Conservation (phyloP, 2,797 vertebrate genomes). For the Sciurus carolinensis region DNA sequence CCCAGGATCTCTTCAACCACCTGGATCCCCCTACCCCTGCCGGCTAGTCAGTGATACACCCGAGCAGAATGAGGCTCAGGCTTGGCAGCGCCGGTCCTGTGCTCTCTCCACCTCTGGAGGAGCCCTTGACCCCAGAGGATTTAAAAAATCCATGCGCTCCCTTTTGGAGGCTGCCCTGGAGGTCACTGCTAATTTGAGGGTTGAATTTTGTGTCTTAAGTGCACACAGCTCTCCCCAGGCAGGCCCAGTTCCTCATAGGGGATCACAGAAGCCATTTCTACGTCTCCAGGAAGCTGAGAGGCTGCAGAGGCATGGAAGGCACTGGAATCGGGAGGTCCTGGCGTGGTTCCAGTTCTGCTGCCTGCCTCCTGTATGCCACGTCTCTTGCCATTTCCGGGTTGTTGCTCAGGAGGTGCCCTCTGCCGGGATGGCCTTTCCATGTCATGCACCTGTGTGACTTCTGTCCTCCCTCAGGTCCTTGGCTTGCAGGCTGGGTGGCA, state of each 20-base stretch:
- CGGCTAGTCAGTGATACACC: not conserved
- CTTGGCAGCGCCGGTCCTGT: not conserved
- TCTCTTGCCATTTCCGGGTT: not conserved
- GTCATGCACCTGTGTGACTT: not conserved
- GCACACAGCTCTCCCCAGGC: too few species aligned
- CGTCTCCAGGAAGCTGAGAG: not conserved
- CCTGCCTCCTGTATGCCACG: fast-evolving
- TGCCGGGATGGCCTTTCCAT: not conserved
- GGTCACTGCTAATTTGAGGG: not conserved
- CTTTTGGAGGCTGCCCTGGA: not conserved
- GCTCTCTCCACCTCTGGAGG: not conserved
- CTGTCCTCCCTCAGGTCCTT: too few species aligned
- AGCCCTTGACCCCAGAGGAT: too few species aligned
- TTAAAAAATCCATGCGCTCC: not conserved
- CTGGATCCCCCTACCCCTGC: not conserved
- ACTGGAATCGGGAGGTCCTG: not conserved
- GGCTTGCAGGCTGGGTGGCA: too few species aligned
- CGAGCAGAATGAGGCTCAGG: not conserved
- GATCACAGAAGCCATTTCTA: not conserved
- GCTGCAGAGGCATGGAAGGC: not conserved
- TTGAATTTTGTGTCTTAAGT: not conserved
- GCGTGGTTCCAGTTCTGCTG: not conserved
- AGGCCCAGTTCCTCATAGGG: not conserved
- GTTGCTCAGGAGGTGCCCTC: not conserved
- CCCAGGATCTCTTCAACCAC: not conserved